phyloP scores from a whole-genome alignment of 2,797 vertebrate genomes.

The Gouania willdenowi region DNA sequence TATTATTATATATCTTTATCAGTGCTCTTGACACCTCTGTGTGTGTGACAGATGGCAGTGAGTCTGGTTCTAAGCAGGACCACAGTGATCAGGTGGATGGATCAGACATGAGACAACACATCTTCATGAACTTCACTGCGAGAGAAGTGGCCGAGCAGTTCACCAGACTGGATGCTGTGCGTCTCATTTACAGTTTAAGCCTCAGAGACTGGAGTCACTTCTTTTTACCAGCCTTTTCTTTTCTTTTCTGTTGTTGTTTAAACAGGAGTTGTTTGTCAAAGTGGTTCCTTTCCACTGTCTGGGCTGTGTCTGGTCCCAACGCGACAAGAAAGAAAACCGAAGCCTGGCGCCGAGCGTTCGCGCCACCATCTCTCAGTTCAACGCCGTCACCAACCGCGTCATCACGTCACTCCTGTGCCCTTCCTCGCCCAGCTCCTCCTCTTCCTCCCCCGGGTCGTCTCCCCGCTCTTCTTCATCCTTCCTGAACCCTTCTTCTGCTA shows the following conservation, averaged over 20 bases:
- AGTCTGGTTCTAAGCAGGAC: constrained; percentile 17
- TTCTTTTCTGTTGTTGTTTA: background rate
- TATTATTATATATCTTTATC: too few relatives aligned
- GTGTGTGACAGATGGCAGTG: constrained; percentile 40
- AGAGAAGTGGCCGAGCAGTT: constrained; percentile 83
- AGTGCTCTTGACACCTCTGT: too few relatives aligned
- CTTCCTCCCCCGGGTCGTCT: constrained; percentile 44
- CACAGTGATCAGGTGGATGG: constrained; percentile 13
- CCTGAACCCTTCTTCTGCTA: constrained; percentile 25
- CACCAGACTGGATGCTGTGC: constrained; percentile 82
- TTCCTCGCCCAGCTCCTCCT: constrained; percentile 12
- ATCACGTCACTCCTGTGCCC: constrained; percentile 82
- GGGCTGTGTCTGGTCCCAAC: constrained; percentile 88
- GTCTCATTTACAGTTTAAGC: constrained; percentile 45
- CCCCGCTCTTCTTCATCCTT: constrained; percentile 32
- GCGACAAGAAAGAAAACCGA: constrained; percentile 83
- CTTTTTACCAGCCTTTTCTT: background rate
- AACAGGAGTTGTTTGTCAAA: constrained; percentile 83
- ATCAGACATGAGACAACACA: constrained; percentile 22
- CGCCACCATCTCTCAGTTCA: constrained; percentile 90
- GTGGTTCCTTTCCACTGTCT: constrained; percentile 85
- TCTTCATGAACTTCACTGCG: constrained; percentile 74
- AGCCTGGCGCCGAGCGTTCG: constrained; percentile 77
- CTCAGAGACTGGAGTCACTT: too few relatives aligned
- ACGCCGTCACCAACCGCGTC: constrained; percentile 81